phyloP scores from a whole-genome alignment of 2,797 vertebrate genomes.

The Galago senegalensis region DNA sequence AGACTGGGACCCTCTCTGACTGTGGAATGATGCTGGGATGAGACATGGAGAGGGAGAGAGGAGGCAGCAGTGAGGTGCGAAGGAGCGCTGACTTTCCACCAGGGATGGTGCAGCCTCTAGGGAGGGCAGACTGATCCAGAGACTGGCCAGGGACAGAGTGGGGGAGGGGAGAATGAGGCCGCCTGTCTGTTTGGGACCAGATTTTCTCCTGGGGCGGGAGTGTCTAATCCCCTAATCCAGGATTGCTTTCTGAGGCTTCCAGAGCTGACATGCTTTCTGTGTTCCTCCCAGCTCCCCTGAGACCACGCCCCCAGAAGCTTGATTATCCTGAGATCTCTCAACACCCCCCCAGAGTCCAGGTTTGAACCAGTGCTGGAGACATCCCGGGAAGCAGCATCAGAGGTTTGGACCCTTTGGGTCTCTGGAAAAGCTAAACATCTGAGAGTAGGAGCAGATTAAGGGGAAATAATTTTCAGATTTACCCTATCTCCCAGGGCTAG shows the following conservation, averaged over 20 bases:
- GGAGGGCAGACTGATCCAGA: not conserved
- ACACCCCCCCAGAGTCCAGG: not conserved
- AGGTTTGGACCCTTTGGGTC: not conserved
- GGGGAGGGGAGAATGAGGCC: constrained; percentile 77
- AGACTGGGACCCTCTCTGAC: constrained; percentile 16
- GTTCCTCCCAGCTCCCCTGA: not conserved
- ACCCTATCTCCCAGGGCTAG: not conserved
- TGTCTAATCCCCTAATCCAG: constrained; percentile 86
- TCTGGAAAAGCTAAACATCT: constrained; percentile 1
- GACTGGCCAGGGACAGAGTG: constrained; percentile 10
- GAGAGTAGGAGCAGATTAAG: not conserved
- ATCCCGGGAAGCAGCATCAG: not conserved
- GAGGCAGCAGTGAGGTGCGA: constrained; percentile 4
- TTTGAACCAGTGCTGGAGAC: not conserved
- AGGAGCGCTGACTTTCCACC: not conserved
- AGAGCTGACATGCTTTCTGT: constrained; percentile 63
- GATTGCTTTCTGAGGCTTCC: constrained; percentile 84
- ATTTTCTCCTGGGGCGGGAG: constrained; percentile 78
- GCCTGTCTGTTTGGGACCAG: constrained; percentile 71
- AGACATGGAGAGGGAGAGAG: not conserved
- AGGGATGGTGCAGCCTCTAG: constrained; percentile 69
- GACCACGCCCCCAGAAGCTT: constrained; percentile 4
- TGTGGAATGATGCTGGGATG: not conserved
- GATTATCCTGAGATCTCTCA: not conserved
- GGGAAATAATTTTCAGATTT: constrained; percentile 19